Evolutionary conservation across 2,113 vertebrate species (phyloP).

Genomic region (Chelonoidis abingdonii): DNA sequence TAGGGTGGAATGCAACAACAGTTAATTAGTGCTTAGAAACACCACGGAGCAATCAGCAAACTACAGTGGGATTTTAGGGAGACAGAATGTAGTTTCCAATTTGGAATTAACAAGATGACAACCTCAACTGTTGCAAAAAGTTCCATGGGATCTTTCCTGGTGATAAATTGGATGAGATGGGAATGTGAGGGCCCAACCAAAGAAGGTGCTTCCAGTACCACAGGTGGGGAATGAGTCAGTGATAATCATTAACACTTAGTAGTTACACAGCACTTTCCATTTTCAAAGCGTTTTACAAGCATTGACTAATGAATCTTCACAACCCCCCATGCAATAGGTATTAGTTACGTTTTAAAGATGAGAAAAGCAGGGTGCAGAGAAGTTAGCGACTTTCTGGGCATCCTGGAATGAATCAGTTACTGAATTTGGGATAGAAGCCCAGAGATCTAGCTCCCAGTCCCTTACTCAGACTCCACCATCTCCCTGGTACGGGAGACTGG

Average conservation of each 20-base stretch:
- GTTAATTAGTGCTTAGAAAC: background rate
- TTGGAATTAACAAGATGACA: background rate
- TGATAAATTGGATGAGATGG: background rate
- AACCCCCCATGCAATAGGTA: background rate
- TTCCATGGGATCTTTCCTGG: background rate
- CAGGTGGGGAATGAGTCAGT: background rate
- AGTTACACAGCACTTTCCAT: background rate
- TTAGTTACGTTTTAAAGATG: background rate
- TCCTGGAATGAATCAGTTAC: fast-evolving
- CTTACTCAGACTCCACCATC: too few relatives aligned
- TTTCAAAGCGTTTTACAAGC: background rate
- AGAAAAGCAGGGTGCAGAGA: too few relatives aligned
- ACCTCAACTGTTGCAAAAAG: background rate
- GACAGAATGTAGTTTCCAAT: background rate
- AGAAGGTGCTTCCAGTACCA: background rate
- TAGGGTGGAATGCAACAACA: background rate
- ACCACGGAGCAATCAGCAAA: background rate
- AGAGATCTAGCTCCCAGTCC: background rate
- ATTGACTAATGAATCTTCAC: background rate
- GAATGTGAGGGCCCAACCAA: background rate
- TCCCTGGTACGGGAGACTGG: background rate
- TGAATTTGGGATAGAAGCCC: background rate
- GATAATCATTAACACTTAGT: background rate
- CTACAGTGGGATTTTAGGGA: background rate
- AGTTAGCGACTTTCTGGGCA: background rate